Percentiles rank a stretch among this genome's conserved stretches.
phyloP scores from a whole-genome alignment of 2,113 vertebrate genomes.

The Patagioenas fasciata region DNA sequence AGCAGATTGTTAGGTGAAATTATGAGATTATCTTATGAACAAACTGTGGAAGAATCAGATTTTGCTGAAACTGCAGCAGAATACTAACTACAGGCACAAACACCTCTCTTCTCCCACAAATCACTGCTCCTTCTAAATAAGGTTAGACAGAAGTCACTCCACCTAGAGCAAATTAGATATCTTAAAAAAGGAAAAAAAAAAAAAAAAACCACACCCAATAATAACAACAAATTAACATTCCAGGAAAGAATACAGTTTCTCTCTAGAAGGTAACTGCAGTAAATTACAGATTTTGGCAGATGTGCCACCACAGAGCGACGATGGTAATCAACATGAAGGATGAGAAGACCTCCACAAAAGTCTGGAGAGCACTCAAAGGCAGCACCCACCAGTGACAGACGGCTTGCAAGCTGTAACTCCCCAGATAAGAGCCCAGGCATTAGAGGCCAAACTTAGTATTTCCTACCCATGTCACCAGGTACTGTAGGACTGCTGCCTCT shows the following conservation, averaged over 20 bases:
- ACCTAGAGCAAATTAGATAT: not conserved
- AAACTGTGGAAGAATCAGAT: not conserved
- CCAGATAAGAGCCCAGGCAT: not conserved
- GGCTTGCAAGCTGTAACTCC: not conserved
- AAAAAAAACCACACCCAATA: no score
- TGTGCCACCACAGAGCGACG: not conserved
- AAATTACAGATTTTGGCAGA: not conserved
- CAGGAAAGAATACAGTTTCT: not conserved
- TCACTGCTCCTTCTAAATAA: not conserved
- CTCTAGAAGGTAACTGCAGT: not conserved
- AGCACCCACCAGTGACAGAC: not conserved
- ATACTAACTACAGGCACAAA: not conserved
- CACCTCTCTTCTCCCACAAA: not conserved
- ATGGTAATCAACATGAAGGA: fast-evolving
- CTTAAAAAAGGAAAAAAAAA: no score
- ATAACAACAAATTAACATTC: not conserved
- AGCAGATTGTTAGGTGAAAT: not conserved
- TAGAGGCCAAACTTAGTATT: not conserved
- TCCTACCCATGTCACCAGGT: not conserved
- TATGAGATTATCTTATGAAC: not conserved
- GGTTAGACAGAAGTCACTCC: not conserved
- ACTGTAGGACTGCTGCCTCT: not conserved
- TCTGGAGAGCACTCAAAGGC: not conserved
- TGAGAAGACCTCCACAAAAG: not conserved
- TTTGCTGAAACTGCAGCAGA: not conserved